phyloP scores from a whole-genome alignment of 2,113 vertebrate species.

The Thinocorus orbignyianus region DNA sequence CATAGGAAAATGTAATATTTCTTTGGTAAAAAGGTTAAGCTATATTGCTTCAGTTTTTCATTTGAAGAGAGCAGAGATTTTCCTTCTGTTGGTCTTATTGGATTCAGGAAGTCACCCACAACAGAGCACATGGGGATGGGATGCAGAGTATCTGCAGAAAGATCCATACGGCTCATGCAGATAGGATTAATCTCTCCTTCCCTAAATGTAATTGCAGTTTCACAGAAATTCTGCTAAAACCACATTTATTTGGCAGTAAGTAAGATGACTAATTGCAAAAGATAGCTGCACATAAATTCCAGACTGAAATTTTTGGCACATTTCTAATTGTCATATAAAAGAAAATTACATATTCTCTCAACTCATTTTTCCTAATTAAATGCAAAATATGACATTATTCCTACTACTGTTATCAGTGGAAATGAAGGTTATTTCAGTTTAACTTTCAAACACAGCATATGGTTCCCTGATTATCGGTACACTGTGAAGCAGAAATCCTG shows the following conservation, averaged over 20 bases:
- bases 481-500: neutral
- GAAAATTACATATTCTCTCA: slow-evolving; percentile 38
- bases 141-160: neutral
- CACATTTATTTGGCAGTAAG: slow-evolving; percentile 58
- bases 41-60: neutral
- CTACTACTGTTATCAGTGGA: neutral
- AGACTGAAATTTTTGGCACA: slow-evolving; percentile 20
- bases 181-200: slow-evolving; percentile 5
- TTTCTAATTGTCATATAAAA: slow-evolving; percentile 52
- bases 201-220: slow-evolving; percentile 14
- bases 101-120: neutral
- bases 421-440: slow-evolving; percentile 14
- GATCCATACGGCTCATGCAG: neutral
- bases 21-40: neutral
- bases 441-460: slow-evolving; percentile 1
- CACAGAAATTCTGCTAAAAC: slow-evolving; percentile 19
- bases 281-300: slow-evolving; percentile 32
- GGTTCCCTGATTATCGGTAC: neutral
- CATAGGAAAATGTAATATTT: neutral
- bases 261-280: slow-evolving; percentile 44
- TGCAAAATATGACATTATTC: slow-evolving; percentile 33
- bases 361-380: slow-evolving; percentile 59
- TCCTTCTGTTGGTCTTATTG: neutral
- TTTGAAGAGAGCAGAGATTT: neutral
- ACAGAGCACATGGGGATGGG: neutral